Evolutionary conservation across 2,888 invertebrate species (phyloP).

Genomic region (Amblyjoppa proteus): DNA sequence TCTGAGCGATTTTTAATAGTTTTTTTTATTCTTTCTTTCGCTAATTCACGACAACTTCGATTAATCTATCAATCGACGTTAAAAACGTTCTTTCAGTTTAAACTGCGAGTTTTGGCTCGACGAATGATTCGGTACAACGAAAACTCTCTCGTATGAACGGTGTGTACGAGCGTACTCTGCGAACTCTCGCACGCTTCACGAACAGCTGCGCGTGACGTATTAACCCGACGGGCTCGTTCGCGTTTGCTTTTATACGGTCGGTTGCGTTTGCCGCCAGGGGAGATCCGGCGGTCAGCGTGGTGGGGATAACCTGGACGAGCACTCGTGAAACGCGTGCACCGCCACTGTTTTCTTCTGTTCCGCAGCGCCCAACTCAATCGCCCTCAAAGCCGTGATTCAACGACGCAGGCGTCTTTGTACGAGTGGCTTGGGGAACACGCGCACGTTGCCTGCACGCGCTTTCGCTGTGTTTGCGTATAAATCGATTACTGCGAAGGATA

Average conservation of each 20-base stretch:
- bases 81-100: too few relatives aligned
- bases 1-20: not conserved
- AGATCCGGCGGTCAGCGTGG: conserved; percentile 9
- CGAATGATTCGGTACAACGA: not conserved
- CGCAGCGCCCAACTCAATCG: conserved; percentile 57
- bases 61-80: too few relatives aligned
- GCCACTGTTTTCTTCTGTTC: conserved; percentile 72
- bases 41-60: too few relatives aligned
- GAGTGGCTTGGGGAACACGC: not conserved
- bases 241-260: conserved; percentile 77
- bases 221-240: conserved; percentile 69
- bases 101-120: not conserved
- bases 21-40: too few relatives aligned
- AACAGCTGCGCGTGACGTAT: conserved; percentile 72
- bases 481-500: not conserved
- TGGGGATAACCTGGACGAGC: conserved; percentile 71
- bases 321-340: conserved; percentile 80
- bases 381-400: conserved; percentile 57
- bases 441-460: not conserved
- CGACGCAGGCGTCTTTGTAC: conserved; percentile 17
- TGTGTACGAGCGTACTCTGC: not conserved
- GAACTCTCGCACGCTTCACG: conserved; percentile 9
- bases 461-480: not conserved
- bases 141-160: conserved; percentile 1
- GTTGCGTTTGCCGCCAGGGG: conserved; percentile 2